Evolutionary conservation across 2,888 invertebrate genomes (phyloP), one percentile per base, ranked within the genome.

Genomic region (Bedellia somnulentella): DNA sequence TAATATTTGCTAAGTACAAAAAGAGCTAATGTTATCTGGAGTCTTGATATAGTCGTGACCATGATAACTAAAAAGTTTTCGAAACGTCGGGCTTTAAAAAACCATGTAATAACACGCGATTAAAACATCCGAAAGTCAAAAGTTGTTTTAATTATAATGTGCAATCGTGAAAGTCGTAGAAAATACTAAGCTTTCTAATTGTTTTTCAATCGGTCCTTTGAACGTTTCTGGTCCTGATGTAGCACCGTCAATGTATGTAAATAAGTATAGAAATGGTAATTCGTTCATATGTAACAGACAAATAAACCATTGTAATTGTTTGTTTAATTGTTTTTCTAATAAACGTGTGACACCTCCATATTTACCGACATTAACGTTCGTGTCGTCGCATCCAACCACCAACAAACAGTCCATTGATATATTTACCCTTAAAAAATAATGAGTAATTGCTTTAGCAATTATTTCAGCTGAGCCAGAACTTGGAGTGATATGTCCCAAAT

Each of bases 341-440:
- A 42, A 23, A 3, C 35, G n/a, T 13, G 41, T 40, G 13, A 39
- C 29, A 14, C 42, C 41, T 12, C 35, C 37, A 10, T 33, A 21
- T 9, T 33, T 35, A 5, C 40, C 42, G 16, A 32, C 34, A 33
- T 43, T 41, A 1, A 36, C 34, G 16, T 30, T 32, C 5, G 41
- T 39, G 8, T 40, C 43, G 31, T 41, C 39, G 31, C 39, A 43
- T 9, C 41, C 43, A 31, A 43, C 35, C 4, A 35, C 39, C 32
- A 39, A 11, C n/a, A 39, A 15, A 29, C 17, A 1, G 5, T 39
- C 27, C 18, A 18, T 11, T 1, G 26, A 31, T 10, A 38, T 25
- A n/a, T 27, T 27, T 27, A 35, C 15, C 12, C 14, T 5, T 9
- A 18, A 12, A 5, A 34, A 27, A 16, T 17, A 36, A 4, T 6